Evolutionary conservation across 2,888 invertebrate species (phyloP).

Genomic region (Bhutanitis thaidina): DNA sequence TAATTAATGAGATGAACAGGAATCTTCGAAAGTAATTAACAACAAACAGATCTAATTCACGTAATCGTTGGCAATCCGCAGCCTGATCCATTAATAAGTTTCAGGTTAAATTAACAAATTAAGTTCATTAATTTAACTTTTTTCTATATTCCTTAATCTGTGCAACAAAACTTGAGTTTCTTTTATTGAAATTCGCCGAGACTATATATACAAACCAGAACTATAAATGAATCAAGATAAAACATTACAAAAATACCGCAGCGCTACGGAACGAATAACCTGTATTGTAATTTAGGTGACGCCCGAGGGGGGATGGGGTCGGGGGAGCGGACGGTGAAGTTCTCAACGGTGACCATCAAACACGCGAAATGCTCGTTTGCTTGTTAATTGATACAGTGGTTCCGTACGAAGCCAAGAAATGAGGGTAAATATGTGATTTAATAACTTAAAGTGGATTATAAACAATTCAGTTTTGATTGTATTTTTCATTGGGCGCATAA

Average conservation of each 20-base stretch:
- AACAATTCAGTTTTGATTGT: background rate
- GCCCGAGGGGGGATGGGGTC: background rate
- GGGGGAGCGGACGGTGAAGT: background rate
- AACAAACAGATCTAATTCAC: background rate
- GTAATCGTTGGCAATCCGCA: background rate
- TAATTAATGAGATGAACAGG: background rate
- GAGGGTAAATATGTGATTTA: too few species aligned
- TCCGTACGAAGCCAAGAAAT: background rate
- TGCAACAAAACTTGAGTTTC: too few species aligned
- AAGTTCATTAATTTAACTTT: too few species aligned
- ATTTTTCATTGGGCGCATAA: too few species aligned
- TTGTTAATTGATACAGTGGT: background rate
- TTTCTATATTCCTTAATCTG: too few species aligned
- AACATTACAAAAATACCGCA: background rate
- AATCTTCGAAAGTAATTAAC: background rate
- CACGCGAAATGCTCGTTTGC: constrained; percentile 13
- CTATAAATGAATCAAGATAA: too few species aligned
- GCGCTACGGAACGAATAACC: background rate
- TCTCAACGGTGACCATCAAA: background rate
- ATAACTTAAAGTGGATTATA: too few species aligned
- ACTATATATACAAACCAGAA: too few species aligned
- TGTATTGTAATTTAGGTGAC: background rate
- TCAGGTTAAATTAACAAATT: background rate
- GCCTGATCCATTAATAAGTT: background rate
- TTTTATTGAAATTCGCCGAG: too few species aligned